Percentiles rank a stretch among this genome's conserved stretches.
phyloP scores from a whole-genome alignment of 2,797 vertebrate species.

The Pipistrellus pipistrellus region DNA sequence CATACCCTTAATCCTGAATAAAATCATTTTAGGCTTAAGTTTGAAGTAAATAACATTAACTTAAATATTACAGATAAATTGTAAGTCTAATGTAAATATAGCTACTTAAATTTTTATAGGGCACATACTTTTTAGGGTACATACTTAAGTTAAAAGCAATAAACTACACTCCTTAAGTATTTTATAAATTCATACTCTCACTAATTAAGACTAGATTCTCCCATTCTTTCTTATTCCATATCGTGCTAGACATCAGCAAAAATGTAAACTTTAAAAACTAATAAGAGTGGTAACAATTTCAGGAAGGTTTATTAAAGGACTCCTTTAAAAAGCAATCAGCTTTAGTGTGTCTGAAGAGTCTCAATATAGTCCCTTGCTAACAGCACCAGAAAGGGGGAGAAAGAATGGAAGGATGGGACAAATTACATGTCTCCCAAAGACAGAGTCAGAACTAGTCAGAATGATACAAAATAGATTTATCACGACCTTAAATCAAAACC shows the following conservation, averaged over 20 bases:
- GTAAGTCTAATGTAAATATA: neutral
- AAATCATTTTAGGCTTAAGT: conserved; percentile 4
- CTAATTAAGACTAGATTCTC: conserved; percentile 41
- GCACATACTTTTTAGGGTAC: neutral
- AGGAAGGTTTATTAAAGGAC: neutral
- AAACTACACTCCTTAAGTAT: conserved; percentile 17
- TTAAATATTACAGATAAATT: conserved; percentile 26
- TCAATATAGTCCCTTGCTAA: neutral
- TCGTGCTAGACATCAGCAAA: conserved; percentile 21
- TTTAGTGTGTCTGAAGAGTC: neutral
- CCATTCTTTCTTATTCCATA: conserved; percentile 39
- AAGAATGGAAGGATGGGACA: neutral
- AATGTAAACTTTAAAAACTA: conserved; percentile 44
- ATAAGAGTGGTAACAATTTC: neutral
- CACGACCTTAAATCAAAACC: conserved; percentile 53
- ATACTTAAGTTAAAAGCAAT: conserved; percentile 8
- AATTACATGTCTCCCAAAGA: neutral
- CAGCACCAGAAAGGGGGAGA: neutral
- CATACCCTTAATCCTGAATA: neutral
- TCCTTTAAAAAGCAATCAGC: neutral
- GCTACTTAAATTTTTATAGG: neutral
- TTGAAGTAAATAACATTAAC: conserved; percentile 30
- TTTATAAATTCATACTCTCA: conserved; percentile 28
- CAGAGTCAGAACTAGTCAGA: conserved; percentile 10
- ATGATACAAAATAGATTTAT: conserved; percentile 39